Percentiles rank a stretch among this genome's conserved stretches.
Conservation (phyloP, 2,797 vertebrate species). For the Smutsia temminckii region DNA sequence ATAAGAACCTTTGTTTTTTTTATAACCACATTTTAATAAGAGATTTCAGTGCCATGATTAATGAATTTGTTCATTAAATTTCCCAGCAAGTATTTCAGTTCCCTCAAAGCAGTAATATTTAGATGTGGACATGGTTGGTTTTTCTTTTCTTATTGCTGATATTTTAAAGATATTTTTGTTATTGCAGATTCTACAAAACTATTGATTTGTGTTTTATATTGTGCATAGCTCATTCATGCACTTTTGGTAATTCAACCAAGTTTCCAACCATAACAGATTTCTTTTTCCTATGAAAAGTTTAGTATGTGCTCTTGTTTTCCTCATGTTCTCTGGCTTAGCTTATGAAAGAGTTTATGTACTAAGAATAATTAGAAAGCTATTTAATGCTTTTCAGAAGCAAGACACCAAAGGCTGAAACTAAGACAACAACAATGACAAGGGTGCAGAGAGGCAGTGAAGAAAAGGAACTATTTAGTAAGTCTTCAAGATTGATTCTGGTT, state of each 20-base stretch:
- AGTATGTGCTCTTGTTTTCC: neutral
- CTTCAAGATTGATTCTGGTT: neutral
- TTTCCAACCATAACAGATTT: neutral
- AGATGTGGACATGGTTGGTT: neutral
- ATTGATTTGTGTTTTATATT: neutral
- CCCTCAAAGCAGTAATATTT: neutral
- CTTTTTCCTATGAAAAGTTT: neutral
- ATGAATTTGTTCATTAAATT: neutral
- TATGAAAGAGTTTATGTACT: neutral
- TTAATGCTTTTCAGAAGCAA: neutral
- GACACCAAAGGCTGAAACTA: neutral
- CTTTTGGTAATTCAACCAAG: neutral
- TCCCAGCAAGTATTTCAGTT: neutral
- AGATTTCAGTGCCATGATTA: neutral
- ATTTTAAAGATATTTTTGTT: neutral
- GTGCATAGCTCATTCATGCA: neutral
- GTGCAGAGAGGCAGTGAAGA: neutral
- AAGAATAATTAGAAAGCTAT: neutral
- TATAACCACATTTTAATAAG: slow-evolving; percentile 1
- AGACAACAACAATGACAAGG: neutral
- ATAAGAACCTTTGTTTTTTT: neutral
- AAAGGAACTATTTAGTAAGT: neutral
- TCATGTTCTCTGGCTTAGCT: neutral
- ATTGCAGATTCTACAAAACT: neutral
- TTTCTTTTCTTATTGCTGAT: neutral